phyloP scores from a whole-genome alignment of 2,113 vertebrate species.

The Anhinga rufa region DNA sequence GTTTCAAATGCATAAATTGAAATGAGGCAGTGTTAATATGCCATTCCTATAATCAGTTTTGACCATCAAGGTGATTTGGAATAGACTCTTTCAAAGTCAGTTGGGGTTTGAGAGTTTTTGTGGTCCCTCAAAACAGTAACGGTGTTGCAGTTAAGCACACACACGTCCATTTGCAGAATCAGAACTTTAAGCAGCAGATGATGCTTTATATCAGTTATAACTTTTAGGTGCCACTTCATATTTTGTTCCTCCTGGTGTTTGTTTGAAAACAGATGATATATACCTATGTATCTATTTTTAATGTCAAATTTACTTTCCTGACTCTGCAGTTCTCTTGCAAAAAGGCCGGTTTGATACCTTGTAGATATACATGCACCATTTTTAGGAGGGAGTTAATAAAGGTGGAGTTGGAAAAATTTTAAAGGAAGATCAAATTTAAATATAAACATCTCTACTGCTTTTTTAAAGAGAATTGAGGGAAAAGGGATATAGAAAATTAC shows the following conservation, averaged over 20 bases:
- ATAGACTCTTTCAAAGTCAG: background rate
- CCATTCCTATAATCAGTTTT: background rate
- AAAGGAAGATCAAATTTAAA: background rate
- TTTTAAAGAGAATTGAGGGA: background rate
- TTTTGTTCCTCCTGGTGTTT: background rate
- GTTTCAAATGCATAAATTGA: background rate
- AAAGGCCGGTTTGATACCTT: background rate
- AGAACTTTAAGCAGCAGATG: background rate
- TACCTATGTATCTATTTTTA: background rate
- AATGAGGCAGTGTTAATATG: background rate
- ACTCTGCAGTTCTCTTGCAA: background rate
- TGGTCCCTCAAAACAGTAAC: too few relatives aligned
- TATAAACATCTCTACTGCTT: background rate
- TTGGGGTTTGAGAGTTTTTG: background rate
- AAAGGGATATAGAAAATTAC: slow-evolving; percentile 9
- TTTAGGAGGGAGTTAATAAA: background rate
- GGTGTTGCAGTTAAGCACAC: accelerated
- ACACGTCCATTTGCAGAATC: background rate
- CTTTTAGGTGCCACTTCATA: background rate
- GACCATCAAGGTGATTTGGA: background rate
- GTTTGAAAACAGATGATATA: background rate
- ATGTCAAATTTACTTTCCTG: background rate
- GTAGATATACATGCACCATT: background rate
- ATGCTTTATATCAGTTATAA: background rate
- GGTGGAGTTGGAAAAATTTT: background rate